Evolutionary conservation across 2,797 vertebrate species (phyloP), one percentile per base, ranked within the genome.

Genomic region (Mionectes olivaceus): DNA sequence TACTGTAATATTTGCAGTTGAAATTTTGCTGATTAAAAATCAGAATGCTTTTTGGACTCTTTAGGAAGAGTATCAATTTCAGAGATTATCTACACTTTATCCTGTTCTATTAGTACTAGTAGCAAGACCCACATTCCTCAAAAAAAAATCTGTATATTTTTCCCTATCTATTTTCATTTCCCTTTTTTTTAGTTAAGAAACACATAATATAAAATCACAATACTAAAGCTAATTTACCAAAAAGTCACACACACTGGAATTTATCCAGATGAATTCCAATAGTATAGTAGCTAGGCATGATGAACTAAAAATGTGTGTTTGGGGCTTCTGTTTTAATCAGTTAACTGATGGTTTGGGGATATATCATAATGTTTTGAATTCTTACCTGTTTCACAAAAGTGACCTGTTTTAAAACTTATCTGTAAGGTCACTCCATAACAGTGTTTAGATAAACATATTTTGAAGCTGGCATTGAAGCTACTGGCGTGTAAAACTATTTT

Each of bases 271-370:
- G 25, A 30, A 68, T 93, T 86, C 57, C 33, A 93, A 71, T 23
- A 84, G 14, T 65, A 43, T 27, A 41, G 37, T 83, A 10, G 23
- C 28, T 90, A 79, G 44, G 41, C 60, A 70, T 86, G 49, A 60
- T 43, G 75, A 84, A 91, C 53, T 32, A 92, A 68, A n/a, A 77
- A 93, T 56, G 25, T 49, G 28, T 67, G 24, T 81, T 60, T 52
- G 57, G 87, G 57, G 30, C 68, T 82, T 92, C 30, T 82, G 12
- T 84, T 64, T 89, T 86, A 95, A 95, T 91, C 56, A 37, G 11
- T 37, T 12, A 84, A 77, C 41, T 91, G 16, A 50, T 76, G 46
- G 50, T 77, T 78, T 73, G 24, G 52, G 80, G 35, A 83, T 19
- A 49, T 17, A 81, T 60, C n/a, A 87, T 93, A 81, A 64, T 74